Evolutionary conservation across 2,113 vertebrate genomes (phyloP), one percentile per base, ranked within the genome.

Genomic region (Pteropus alecto): DNA sequence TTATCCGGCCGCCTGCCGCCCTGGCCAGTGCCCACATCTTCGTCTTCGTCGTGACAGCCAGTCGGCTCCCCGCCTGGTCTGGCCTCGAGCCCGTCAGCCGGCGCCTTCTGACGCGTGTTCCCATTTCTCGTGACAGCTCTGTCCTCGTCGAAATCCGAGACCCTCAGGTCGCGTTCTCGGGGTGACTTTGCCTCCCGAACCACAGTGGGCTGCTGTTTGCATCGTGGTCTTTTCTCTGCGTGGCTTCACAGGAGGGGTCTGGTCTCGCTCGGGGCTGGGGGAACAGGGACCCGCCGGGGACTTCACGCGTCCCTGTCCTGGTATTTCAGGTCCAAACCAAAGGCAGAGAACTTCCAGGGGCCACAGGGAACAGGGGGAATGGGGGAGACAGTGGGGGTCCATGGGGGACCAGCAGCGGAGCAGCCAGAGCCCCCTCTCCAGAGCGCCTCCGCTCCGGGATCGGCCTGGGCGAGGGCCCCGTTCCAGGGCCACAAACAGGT

Each of bases 11-110:
- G 8, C 26, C 93, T 14, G 77, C 56, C 7, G 10, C 7, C 51
- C 30, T 11, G 12, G 3, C 12, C 1, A 33, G 35, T 5, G 1
- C 43, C 46, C 11, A 2, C 46, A 13, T 13, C 46, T 13, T 13
- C 46, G 11, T 12, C 46, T 11, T 48, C 46, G 46, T 12, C 46
- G 2, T 11, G 46, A 48, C 46, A 13, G 12, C 11, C 46, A 13
- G 2, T 18, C 19, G 26, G 41, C 28, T 11, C 46, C 76, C 0
- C 21, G 14, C 30, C 15, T 4, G n/a, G 4, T 0, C 33, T 58
- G 33, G 4, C 56, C 90, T 4, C 11, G 21, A 61, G 85, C 35
- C 9, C 0, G 0, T n/a, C 35, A 0, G 5, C 5, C 0, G 5
- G 3, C 26, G 0, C 12, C 5, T 65, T 13, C 95, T 4, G 14